These are phyloP conservation scores for Athene noctua DNA, from an alignment of 2,113 vertebrate genomes.

Conservation along the genomic window DNA sequence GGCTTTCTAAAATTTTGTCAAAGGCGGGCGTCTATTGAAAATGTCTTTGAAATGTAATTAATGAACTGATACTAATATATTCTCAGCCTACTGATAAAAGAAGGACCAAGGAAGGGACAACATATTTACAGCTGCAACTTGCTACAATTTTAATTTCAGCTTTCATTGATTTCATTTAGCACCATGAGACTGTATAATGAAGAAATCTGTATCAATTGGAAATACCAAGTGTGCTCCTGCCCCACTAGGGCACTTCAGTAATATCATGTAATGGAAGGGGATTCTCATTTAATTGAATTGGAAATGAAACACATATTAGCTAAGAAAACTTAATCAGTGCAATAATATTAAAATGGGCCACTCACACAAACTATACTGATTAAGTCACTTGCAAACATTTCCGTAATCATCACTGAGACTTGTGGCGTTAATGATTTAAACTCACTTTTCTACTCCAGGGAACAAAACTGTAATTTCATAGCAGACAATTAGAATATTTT, in stretches of 20 bases:
- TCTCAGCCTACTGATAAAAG: not conserved
- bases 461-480: conserved; percentile 50
- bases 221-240: conserved; percentile 56
- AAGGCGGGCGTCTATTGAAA: not conserved
- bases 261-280: conserved; percentile 73
- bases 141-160: conserved; percentile 68
- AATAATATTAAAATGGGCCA: conserved; percentile 77
- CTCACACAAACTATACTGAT: conserved; percentile 72
- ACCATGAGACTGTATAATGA: conserved; percentile 61
- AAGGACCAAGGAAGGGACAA: not conserved
- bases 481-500: conserved; percentile 64
- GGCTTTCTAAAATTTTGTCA: not conserved
- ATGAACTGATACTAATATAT: not conserved
- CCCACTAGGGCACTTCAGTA: conserved; percentile 70
- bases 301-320: conserved; percentile 79
- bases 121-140: conserved; percentile 48
- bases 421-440: conserved; percentile 73
- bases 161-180: conserved; percentile 73
- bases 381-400: conserved; percentile 74
- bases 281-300: conserved; percentile 81
- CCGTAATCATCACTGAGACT: conserved; percentile 70
- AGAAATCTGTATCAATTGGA: conserved; percentile 70
- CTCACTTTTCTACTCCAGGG: conserved; percentile 62
- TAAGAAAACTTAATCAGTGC: conserved; percentile 81
- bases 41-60: not conserved